Percentiles rank a stretch among this genome's conserved stretches.
Evolutionary conservation across 2,888 invertebrate genomes (phyloP).

Genomic region (Nomada hirtipes): DNA sequence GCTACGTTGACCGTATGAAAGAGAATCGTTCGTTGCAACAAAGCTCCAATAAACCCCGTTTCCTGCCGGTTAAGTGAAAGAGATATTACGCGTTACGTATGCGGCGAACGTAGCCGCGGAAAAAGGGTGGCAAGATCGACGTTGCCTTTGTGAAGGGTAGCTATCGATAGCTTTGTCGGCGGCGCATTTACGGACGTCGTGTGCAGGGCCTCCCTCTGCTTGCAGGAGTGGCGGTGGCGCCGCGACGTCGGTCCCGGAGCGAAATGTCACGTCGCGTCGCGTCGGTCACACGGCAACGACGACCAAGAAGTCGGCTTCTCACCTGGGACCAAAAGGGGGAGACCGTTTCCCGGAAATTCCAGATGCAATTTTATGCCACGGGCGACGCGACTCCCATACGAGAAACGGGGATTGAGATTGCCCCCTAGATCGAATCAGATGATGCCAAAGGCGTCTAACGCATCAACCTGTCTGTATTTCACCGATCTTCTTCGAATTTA

Average conservation of each 20-base stretch:
- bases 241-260: constrained; percentile 38
- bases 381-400: constrained; percentile 11
- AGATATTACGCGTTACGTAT: constrained; percentile 67
- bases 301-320: constrained; percentile 28
- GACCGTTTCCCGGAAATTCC: constrained; percentile 42
- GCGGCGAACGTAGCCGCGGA: constrained; percentile 47
- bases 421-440: constrained; percentile 3
- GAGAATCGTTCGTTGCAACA: constrained; percentile 54
- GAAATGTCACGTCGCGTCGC: constrained; percentile 58
- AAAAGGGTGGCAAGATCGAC: constrained; percentile 47
- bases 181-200: constrained; percentile 59
- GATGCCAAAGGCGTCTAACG: constrained; percentile 6
- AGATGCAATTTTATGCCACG: constrained; percentile 37
- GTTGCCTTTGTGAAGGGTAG: constrained; percentile 51
- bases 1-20: constrained; percentile 32
- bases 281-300: constrained; percentile 51
- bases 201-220: constrained; percentile 33
- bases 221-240: not conserved
- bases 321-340: constrained; percentile 31
- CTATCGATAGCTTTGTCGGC: constrained; percentile 62
- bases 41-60: constrained; percentile 60
- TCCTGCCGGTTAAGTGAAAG: constrained; percentile 59
- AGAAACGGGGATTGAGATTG: constrained; percentile 11
- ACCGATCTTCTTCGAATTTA: not conserved
- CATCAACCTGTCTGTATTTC: not conserved